Evolutionary conservation across 2,888 invertebrate species (phyloP).

Genomic region (Agrochola lychnidis): DNA sequence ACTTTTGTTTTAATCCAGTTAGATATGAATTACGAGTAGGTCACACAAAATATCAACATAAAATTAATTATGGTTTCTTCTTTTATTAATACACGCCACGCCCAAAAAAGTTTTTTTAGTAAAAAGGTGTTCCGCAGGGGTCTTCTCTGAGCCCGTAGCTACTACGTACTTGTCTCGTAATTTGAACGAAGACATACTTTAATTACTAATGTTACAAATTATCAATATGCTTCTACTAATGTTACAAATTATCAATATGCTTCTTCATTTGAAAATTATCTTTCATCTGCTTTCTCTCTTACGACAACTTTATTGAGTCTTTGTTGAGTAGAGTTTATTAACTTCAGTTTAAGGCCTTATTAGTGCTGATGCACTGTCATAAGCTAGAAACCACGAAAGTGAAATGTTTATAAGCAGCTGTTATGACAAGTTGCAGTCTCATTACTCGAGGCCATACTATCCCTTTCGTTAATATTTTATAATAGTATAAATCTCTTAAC

Average conservation of each 20-base stretch:
- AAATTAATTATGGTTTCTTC: neutral
- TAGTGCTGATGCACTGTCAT: slow-evolving; percentile 34
- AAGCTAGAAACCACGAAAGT: slow-evolving; percentile 51
- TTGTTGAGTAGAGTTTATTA: slow-evolving; percentile 8
- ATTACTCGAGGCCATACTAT: slow-evolving; percentile 16
- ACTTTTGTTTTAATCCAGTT: neutral
- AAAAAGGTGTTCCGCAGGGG: slow-evolving; percentile 7
- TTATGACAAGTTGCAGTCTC: slow-evolving; percentile 18
- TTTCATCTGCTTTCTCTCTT: slow-evolving; percentile 4
- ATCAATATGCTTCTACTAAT: neutral
- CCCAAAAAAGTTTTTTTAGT: neutral
- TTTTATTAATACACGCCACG: neutral
- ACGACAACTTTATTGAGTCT: neutral
- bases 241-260: neutral
- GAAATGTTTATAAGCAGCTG: slow-evolving; percentile 34
- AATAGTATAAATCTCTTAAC: neutral
- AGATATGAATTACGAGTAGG: neutral
- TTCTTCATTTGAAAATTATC: neutral
- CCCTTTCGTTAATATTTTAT: slow-evolving; percentile 18
- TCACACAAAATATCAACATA: neutral
- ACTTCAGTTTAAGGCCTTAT: slow-evolving; percentile 28
- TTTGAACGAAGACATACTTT: neutral
- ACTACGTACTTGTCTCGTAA: neutral
- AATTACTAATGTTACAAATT: neutral
- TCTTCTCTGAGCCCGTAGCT: slow-evolving; percentile 2